Evolutionary conservation across 2,797 vertebrate genomes (phyloP), one percentile per base, ranked within the genome.

Genomic region (Bradypodion ventrale): DNA sequence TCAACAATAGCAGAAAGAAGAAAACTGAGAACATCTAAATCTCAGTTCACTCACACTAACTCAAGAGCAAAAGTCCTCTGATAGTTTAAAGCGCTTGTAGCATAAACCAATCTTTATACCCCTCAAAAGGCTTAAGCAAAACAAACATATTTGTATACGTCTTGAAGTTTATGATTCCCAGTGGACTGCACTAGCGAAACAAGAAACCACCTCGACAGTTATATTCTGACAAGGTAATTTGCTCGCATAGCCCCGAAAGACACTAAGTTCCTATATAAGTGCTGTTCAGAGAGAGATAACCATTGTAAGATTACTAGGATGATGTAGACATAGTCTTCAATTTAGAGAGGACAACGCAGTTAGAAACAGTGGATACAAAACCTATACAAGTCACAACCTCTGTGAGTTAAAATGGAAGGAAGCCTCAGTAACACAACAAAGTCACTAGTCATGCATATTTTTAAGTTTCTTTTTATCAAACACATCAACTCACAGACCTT

Each of bases 51-150:
- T 40, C 83, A 81, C 70, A 63, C 29, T 72, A 32, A 56, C 29
- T 79, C 62, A 88, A 90, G 76, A n/a, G 37, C 32, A 81, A 74
- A 78, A 85, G 80, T 89, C 49, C 63, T 83, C 1, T 60, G 84
- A 85, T 0, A 1, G 75, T 75, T 0, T 0, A 90, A 82, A 56
- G 85, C 80, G 40, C 29, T 81, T 87, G n/a, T 81, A 52, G 52
- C 79, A 15, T 0, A 0, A 88, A 75, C 32, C 76, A 8, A 84
- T 84, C 84, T 87, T 91, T 88, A 74, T n/a, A 4, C 69, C 42
- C 80, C 60, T 82, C 86, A 52, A 87, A 89, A 84, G 79, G 69
- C 35, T 84, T 29, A 87, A 90, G 84, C 52, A 88, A 76, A 65
- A 79, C 27, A 66, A 87, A 72, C 9, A 78, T 82, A 65, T 77